Evolutionary conservation across 2,113 vertebrate genomes (phyloP).

Genomic region (Pelobates fuscus): DNA sequence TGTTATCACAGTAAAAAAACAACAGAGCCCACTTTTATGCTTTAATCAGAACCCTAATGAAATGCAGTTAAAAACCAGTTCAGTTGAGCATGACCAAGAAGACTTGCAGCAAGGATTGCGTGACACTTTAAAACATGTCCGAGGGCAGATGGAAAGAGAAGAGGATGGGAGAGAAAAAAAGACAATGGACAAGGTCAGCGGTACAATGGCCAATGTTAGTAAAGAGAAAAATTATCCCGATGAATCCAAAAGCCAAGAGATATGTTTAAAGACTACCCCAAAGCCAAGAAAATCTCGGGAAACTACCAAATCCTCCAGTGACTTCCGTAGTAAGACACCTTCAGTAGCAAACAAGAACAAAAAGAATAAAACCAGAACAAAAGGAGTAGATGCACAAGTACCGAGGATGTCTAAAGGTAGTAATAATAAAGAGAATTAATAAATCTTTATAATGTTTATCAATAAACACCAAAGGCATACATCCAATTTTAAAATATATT

Average conservation of each 20-base stretch:
- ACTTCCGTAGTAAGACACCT: background rate
- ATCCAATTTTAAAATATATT: too few species aligned
- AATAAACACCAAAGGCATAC: too few species aligned
- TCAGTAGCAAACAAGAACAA: slow-evolving; percentile 9
- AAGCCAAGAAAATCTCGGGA: background rate
- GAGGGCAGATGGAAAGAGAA: slow-evolving; percentile 3
- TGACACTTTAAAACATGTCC: background rate
- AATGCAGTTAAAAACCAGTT: slow-evolving; percentile 9
- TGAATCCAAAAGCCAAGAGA: background rate
- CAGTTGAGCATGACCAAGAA: background rate
- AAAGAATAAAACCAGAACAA: background rate
- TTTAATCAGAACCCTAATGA: background rate
- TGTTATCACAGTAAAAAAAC: too few species aligned
- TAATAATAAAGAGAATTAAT: background rate
- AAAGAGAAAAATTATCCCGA: background rate
- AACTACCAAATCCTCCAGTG: background rate
- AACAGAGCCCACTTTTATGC: too few species aligned
- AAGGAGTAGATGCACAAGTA: background rate
- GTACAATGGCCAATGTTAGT: background rate
- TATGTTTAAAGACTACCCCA: background rate
- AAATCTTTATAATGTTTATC: too few species aligned
- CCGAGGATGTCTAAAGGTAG: slow-evolving; percentile 7
- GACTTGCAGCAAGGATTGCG: background rate
- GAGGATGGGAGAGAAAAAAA: slow-evolving; percentile 1
- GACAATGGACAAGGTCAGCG: background rate